Conservation (phyloP, 2,113 vertebrate genomes). For the Leucopsar rothschildi region DNA sequence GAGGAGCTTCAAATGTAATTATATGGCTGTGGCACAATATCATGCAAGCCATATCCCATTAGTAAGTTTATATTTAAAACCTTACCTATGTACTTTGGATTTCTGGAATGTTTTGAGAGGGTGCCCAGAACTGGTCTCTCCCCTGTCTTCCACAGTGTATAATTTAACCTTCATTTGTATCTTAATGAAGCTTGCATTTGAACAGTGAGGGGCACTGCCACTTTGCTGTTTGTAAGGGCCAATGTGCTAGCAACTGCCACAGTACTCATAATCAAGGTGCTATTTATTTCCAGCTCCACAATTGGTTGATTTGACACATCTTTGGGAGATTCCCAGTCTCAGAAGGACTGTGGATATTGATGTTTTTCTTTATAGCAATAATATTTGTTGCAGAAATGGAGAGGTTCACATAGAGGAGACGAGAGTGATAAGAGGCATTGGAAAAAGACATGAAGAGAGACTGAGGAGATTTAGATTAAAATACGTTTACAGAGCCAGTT, state of each 20-base stretch:
- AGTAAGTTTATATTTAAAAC: not conserved
- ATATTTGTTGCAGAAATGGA: not conserved
- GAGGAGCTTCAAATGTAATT: not conserved
- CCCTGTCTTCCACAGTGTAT: accelerated
- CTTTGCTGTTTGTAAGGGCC: not conserved
- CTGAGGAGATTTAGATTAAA: not conserved
- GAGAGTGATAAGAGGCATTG: not conserved
- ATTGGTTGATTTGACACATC: not conserved
- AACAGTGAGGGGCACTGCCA: not conserved
- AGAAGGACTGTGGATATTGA: not conserved
- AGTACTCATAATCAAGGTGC: not conserved
- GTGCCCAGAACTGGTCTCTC: not conserved
- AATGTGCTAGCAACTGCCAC: accelerated
- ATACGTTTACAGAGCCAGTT: not conserved
- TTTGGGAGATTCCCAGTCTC: not conserved
- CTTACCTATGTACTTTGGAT: not conserved
- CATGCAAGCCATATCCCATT: not conserved
- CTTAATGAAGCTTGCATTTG: not conserved
- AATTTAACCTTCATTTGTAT: not conserved
- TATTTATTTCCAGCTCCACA: not conserved
- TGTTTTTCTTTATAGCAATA: not conserved
- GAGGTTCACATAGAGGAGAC: not conserved
- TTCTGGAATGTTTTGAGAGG: not conserved
- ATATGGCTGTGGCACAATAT: not conserved
- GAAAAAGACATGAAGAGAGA: not conserved